These are phyloP conservation scores for Lates calcarifer DNA, from an alignment of 2,113 vertebrate genomes.

Conservation along the genomic window DNA sequence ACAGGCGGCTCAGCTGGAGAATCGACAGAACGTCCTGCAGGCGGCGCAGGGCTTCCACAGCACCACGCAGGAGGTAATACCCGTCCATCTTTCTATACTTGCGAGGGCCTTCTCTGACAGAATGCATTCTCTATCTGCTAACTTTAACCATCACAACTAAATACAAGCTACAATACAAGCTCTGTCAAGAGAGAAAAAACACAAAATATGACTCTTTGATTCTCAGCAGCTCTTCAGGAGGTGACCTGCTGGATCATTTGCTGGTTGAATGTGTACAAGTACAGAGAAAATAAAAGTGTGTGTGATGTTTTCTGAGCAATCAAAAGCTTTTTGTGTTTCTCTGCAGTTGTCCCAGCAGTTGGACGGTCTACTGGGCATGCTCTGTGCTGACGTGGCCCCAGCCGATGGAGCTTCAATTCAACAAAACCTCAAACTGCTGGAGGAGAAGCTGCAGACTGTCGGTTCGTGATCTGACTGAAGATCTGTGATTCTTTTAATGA, in stretches of 20 bases:
- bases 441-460: slow-evolving; percentile 98
- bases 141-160: not conserved
- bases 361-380: slow-evolving; percentile 96
- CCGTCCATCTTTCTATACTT: not conserved
- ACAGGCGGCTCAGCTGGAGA: slow-evolving; percentile 98
- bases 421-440: slow-evolving; percentile 96
- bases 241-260: too few relatives aligned
- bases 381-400: slow-evolving; percentile 97
- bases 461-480: slow-evolving; percentile 84
- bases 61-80: slow-evolving; percentile 93
- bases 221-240: too few relatives aligned
- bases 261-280: not conserved
- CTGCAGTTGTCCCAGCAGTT: slow-evolving; percentile 95
- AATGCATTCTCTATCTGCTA: too few relatives aligned
- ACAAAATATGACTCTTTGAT: too few relatives aligned
- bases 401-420: slow-evolving; percentile 97
- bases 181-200: too few relatives aligned
- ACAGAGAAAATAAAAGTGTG: not conserved
- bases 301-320: not conserved
- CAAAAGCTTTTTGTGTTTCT: not conserved
- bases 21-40: slow-evolving; percentile 94
- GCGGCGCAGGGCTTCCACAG: slow-evolving; percentile 95
- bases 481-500: not conserved
- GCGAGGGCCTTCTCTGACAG: too few relatives aligned
- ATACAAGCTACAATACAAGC: too few relatives aligned